Conservation (phyloP, 1,140 invertebrate species). For the Parasteatoda tepidariorum region DNA sequence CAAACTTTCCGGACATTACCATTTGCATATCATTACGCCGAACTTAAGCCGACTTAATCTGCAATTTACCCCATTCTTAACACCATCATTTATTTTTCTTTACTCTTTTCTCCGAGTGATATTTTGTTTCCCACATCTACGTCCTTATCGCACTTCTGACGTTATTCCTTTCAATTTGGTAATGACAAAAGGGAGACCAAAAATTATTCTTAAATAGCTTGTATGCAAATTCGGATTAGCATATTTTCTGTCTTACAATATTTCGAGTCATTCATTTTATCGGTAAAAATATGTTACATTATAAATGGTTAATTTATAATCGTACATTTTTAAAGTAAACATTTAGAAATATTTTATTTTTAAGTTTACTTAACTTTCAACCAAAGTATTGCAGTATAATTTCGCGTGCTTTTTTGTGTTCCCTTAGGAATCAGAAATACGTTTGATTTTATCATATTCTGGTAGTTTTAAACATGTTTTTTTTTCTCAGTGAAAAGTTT, state of each 20-base stretch:
- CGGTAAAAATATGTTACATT: slow-evolving; percentile 1
- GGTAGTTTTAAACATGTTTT: too few relatives aligned
- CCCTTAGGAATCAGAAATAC: too few relatives aligned
- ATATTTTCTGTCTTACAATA: slow-evolving; percentile 21
- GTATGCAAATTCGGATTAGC: slow-evolving; percentile 17
- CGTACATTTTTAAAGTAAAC: too few relatives aligned
- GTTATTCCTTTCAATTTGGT: not conserved
- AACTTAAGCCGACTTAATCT: slow-evolving; percentile 25
- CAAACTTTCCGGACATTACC: not conserved
- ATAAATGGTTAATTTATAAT: too few relatives aligned
- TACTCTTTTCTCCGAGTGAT: not conserved
- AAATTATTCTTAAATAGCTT: not conserved
- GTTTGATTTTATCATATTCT: too few relatives aligned
- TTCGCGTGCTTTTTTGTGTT: too few relatives aligned
- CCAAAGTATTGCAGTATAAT: too few relatives aligned
- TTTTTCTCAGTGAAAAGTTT: too few relatives aligned
- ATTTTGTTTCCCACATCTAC: not conserved
- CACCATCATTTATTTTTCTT: slow-evolving; percentile 15
- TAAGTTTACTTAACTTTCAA: too few relatives aligned
- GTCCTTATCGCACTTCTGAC: not conserved
- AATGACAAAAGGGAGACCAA: not conserved
- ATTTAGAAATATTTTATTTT: too few relatives aligned
- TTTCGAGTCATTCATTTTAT: slow-evolving; percentile 16
- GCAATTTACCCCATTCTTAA: not conserved
- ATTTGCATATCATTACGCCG: slow-evolving; percentile 30